These are phyloP conservation scores for Calliphora vicina DNA, from an alignment of 1,140 invertebrate genomes.

Conservation along the genomic window DNA sequence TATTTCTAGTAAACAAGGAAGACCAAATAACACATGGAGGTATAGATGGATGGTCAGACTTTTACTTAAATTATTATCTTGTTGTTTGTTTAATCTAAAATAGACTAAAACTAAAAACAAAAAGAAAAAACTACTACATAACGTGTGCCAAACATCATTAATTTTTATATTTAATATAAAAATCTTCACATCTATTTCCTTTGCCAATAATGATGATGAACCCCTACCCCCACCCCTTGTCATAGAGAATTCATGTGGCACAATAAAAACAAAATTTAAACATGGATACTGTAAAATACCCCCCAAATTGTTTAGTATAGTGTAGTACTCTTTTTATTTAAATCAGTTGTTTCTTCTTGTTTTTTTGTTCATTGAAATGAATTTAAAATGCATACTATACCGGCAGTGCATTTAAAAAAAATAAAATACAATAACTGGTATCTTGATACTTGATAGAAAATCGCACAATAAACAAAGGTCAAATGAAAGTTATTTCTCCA, in stretches of 20 bases:
- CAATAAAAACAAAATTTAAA: no score
- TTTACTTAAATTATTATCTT: background rate
- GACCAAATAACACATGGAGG: background rate
- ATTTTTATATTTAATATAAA: no score
- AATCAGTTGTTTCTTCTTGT: no score
- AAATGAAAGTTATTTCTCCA: constrained; percentile 37
- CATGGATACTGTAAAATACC: no score
- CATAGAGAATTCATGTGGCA: no score
- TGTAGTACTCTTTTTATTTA: no score
- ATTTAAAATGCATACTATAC: no score
- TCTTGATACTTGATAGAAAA: background rate
- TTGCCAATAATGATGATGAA: no score
- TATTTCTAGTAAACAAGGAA: background rate
- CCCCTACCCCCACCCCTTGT: no score
- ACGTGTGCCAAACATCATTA: background rate
- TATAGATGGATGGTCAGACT: background rate
- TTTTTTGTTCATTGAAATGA: no score
- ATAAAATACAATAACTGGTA: background rate
- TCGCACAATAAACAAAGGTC: constrained; percentile 22
- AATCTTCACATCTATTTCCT: no score
- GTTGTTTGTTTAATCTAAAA: background rate
- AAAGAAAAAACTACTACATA: background rate
- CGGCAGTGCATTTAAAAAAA: background rate
- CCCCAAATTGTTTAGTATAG: no score
- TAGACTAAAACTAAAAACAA: background rate